Conservation (phyloP, 1,140 invertebrate species). For the Venturia canescens region DNA sequence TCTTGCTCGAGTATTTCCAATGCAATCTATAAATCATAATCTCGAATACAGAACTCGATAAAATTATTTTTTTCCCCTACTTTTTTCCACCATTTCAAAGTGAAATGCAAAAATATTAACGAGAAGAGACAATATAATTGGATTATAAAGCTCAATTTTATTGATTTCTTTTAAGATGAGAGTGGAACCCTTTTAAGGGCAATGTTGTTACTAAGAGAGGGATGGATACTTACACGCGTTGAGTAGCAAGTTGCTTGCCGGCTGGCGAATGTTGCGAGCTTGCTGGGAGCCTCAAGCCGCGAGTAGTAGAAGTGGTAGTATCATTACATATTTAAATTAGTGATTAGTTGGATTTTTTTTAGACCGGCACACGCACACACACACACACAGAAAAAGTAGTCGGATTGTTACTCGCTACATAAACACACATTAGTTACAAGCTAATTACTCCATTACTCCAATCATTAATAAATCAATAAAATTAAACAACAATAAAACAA, state of each 20-base stretch:
- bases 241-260: constrained; percentile 60
- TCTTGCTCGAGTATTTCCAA: no score
- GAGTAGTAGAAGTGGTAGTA: constrained; percentile 46
- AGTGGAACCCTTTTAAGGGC: no score
- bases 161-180: background rate
- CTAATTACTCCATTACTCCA: constrained; percentile 67
- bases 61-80: no score
- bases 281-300: constrained; percentile 70
- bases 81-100: no score
- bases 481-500: constrained; percentile 12
- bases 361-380: constrained; percentile 47
- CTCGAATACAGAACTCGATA: no score
- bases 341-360: constrained; percentile 73
- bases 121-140: background rate
- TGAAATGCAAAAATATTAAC: no score
- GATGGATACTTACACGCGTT: constrained; percentile 63
- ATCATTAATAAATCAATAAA: constrained; percentile 41
- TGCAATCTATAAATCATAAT: no score
- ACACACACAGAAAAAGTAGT: constrained; percentile 71
- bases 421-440: constrained; percentile 77
- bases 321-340: constrained; percentile 63
- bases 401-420: constrained; percentile 75
- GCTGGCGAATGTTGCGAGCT: constrained; percentile 58
- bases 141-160: background rate
- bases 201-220: constrained; percentile 20